Base-by-base conservation (phyloP, 1,140 invertebrate genomes). In the Bombus confusus region DNA sequence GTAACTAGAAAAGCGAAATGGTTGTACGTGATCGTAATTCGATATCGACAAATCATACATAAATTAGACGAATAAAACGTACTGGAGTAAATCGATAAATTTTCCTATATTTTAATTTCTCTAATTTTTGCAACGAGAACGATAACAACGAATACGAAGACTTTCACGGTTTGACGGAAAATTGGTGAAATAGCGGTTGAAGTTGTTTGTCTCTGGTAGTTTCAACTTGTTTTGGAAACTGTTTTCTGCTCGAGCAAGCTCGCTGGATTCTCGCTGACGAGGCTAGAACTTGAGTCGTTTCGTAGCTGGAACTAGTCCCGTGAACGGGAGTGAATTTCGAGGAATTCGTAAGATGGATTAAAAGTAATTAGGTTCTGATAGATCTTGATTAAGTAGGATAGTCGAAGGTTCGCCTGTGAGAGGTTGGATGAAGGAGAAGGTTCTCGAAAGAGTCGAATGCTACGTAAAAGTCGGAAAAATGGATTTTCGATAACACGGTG, bases 401-500 rank as follows among this genome's bases (percentile, higher is more conserved):
- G 18, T 52, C 47, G 18, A 52, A 52, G 47, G 1, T 52, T 22
- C 0, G 47, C 18, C 47, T 22, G 47, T 34, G 6, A 31, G 13
- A n/a, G 22, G 39, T 28, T 25, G 13, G 8, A 22, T 3, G 41
- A 41, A 12, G 13, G 9, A 12, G 1, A 2, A 5, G 25, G 13
- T 28, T n/a, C 13, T 4, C 9, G 39, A 28, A 18, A 72, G n/a
- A n/a, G n/a, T 72, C 69, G 39, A 72, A 41, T 15, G 71, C 15
- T 13, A 22, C 12, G 41, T 31, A 73, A 47, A 47, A 73, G 28
- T 43, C 25, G 13, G 28, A 15, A 43, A 39, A 47, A 73, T 43
- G 41, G 71, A 73, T 47, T 43, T 73, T 73, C 41, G 41, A 73
- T 43, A 73, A 47, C 71, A 73, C 15, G 13, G n/a, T 47, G 41